phyloP scores from a whole-genome alignment of 2,888 invertebrate species.

The Lycaena phlaeas region DNA sequence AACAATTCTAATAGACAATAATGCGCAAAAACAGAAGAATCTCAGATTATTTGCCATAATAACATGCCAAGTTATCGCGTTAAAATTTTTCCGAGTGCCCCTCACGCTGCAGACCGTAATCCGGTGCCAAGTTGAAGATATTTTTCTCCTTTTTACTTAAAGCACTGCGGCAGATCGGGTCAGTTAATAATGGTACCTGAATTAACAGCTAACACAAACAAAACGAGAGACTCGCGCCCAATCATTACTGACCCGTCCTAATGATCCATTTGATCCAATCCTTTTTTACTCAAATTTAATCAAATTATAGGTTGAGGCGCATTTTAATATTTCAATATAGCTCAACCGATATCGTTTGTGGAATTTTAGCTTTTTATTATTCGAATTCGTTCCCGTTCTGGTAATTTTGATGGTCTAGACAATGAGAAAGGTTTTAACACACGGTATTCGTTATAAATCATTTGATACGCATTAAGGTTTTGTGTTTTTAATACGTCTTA shows the following conservation, averaged over 20 bases:
- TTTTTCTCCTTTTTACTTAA: constrained; percentile 26
- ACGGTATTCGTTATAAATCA: constrained; percentile 19
- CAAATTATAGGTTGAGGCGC: constrained; percentile 69
- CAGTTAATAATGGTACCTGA: constrained; percentile 39
- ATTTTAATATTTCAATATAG: constrained; percentile 71
- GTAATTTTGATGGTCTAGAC: constrained; percentile 64
- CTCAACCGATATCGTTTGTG: constrained; percentile 61
- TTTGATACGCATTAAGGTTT: constrained; percentile 3
- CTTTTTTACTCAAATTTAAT: constrained; percentile 64
- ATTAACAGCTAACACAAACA: constrained; percentile 49
- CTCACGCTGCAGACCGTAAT: constrained; percentile 24
- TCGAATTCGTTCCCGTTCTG: constrained; percentile 49
- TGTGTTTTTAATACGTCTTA: too few relatives aligned
- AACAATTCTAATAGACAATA: constrained; percentile 13
- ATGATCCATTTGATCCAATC: constrained; percentile 61
- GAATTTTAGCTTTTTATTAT: constrained; percentile 66
- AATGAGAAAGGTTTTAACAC: constrained; percentile 36
- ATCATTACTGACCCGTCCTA: constrained; percentile 68
- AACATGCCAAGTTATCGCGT: constrained; percentile 27
- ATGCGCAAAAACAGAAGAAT: constrained; percentile 17
- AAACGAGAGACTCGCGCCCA: constrained; percentile 47
- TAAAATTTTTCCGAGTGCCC: constrained; percentile 25
- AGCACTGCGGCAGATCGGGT: constrained; percentile 23
- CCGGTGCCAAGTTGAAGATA: constrained; percentile 26
- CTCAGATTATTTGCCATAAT: constrained; percentile 23